A percentile compares a stretch with the other conserved stretches of the same genome.
phyloP scores from a whole-genome alignment of 2,888 invertebrate genomes.

The Lymantria monacha region DNA sequence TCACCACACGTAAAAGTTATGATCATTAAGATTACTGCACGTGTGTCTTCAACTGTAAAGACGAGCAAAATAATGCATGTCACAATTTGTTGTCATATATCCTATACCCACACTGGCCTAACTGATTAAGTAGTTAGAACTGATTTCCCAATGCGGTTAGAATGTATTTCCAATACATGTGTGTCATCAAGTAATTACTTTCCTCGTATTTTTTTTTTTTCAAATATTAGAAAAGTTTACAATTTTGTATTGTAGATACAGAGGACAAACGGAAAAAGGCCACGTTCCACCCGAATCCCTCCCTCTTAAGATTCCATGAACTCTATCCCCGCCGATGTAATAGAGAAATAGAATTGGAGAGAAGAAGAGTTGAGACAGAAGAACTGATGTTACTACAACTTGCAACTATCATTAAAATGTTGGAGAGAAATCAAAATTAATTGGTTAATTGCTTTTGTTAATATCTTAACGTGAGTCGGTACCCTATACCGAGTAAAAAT shows the following conservation, averaged over 20 bases:
- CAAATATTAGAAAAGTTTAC: too few species aligned
- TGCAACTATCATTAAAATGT: conserved; percentile 54
- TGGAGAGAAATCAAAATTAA: conserved; percentile 59
- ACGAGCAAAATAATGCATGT: too few species aligned
- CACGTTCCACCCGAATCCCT: conserved; percentile 50
- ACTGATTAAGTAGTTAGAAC: too few species aligned
- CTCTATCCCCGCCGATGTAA: conserved; percentile 30
- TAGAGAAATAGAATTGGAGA: conserved; percentile 32
- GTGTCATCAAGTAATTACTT: too few species aligned
- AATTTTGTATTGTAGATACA: conserved; percentile 32
- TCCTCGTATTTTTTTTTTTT: too few species aligned
- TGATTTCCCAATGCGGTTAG: too few species aligned
- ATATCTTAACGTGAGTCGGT: not conserved
- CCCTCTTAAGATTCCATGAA: conserved; percentile 50
- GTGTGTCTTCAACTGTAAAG: too few species aligned
- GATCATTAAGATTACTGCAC: too few species aligned
- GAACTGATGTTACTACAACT: conserved; percentile 52
- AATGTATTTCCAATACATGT: too few species aligned
- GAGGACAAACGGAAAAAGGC: conserved; percentile 51
- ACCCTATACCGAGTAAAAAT: not conserved
- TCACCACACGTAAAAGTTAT: too few species aligned
- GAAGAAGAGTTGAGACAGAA: conserved; percentile 41
- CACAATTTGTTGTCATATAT: too few species aligned
- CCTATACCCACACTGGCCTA: too few species aligned
- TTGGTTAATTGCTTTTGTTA: not conserved